Percentiles rank a stretch among this genome's conserved stretches.
Evolutionary conservation across 1,140 invertebrate genomes (phyloP).

Genomic region (Antheraea pernyi): DNA sequence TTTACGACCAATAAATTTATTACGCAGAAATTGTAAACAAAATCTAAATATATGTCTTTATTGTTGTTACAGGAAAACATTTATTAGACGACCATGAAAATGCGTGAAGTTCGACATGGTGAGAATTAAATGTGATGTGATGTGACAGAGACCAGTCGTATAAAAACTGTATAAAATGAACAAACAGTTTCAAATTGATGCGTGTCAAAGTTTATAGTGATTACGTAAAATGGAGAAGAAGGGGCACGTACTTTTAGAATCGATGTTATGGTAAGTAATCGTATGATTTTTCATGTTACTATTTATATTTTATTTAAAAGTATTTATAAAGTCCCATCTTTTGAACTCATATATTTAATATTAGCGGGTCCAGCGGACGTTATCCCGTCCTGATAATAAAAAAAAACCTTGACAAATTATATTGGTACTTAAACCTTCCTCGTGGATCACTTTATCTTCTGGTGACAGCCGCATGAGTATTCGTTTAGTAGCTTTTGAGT

Average conservation of each 20-base stretch:
- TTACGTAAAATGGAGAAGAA: slow-evolving; percentile 45
- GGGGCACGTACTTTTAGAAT: slow-evolving; percentile 33
- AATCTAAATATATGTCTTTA: slow-evolving; percentile 14
- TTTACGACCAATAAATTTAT: neutral
- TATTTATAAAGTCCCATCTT: too few relatives aligned
- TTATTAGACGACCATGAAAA: slow-evolving; percentile 16
- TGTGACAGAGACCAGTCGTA: slow-evolving; percentile 21
- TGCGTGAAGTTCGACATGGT: slow-evolving; percentile 11
- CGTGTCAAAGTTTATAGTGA: slow-evolving; percentile 8
- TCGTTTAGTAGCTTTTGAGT: too few relatives aligned
- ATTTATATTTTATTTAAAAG: neutral
- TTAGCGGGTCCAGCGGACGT: too few relatives aligned
- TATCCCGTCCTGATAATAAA: too few relatives aligned
- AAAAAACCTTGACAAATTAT: too few relatives aligned
- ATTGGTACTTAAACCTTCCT: too few relatives aligned
- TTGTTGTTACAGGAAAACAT: slow-evolving; percentile 29
- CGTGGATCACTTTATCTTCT: too few relatives aligned
- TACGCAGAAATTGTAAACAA: neutral
- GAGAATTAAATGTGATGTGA: slow-evolving; percentile 32
- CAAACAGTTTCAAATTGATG: neutral
- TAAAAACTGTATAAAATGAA: neutral
- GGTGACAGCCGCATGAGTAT: too few relatives aligned
- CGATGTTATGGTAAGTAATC: slow-evolving; percentile 53
- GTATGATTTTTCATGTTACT: neutral
- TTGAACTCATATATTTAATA: too few relatives aligned